Evolutionary conservation across 2,113 vertebrate genomes (phyloP), one percentile per base, ranked within the genome.

Genomic region (Platichthys stellatus): DNA sequence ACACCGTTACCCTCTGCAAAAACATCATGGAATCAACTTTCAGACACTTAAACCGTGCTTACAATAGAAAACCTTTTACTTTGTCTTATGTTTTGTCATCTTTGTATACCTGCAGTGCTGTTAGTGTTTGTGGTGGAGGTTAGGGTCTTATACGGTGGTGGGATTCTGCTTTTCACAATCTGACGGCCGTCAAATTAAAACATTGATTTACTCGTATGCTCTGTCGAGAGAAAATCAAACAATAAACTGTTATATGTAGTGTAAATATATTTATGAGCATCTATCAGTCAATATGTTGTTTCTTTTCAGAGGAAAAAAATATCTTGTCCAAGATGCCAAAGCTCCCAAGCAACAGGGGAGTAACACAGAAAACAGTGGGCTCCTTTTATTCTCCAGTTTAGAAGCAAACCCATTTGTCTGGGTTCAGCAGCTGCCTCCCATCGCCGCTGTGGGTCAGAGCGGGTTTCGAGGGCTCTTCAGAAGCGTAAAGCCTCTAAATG

Each of bases 381-480:
- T 31, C 31, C 31, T 8, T 7, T 31, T 31, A 31, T 0, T 9
- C 38, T 69, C 51, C 56, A 53, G 59, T 38, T 38, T 20, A 13
- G 47, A 35, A 7, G 26, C n/a, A 69, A 74, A 28, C 47, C 38
- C 40, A 64, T 64, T 57, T 9, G 24, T 84, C 51, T 38, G 4
- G 17, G 60, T 18, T 65, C 61, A 59, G 72, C 35, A 80, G 80
- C 74, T 66, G 76, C 49, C 73, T 66, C 49, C 66, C 68, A 63
- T 72, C 45, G 12, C 73, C 72, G 45, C 49, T 51, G 31, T 54
- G 66, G 60, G 70, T 61, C 40, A 67, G 35, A 45, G 18, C 11
- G 53, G 47, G 51, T 43, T 43, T 53, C 65, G 43, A 80, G 51
- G 20, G 69, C 57, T 72, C 69, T 23, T 77, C n/a, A 62, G 3